A percentile compares a stretch with the other conserved stretches of the same genome.
These are phyloP conservation scores for Rhincodon typus DNA, from an alignment of 2,797 vertebrate genomes.

Conservation along the genomic window DNA sequence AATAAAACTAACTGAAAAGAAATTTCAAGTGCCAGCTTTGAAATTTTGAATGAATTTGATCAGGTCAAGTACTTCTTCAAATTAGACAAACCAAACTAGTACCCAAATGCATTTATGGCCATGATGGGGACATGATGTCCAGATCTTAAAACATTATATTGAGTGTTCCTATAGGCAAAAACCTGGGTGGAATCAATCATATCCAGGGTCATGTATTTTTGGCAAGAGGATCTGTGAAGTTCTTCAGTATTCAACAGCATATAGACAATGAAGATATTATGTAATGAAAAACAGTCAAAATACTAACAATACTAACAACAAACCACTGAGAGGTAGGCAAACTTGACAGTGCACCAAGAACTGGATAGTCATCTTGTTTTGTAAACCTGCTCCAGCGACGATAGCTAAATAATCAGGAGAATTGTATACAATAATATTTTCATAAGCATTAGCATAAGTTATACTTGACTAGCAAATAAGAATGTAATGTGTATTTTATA, in stretches of 20 bases:
- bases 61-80: background rate
- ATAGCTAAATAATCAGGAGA: background rate
- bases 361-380: background rate
- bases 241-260: background rate
- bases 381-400: background rate
- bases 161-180: background rate
- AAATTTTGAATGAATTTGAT: background rate
- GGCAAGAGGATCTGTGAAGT: background rate
- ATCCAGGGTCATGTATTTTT: background rate
- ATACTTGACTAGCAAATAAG: background rate
- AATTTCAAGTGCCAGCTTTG: background rate
- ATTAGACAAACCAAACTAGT: background rate
- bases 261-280: background rate
- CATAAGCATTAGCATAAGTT: background rate
- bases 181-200: background rate
- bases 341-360: background rate
- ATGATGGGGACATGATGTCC: background rate
- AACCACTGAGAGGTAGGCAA: background rate
- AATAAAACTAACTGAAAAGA: background rate
- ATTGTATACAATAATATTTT: background rate
- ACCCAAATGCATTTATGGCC: background rate
- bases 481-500: background rate
- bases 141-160: background rate
- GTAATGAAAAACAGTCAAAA: background rate
- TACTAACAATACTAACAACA: background rate